Evolutionary conservation across 2,113 vertebrate genomes (phyloP).

Genomic region (Spheniscus mendiculus): DNA sequence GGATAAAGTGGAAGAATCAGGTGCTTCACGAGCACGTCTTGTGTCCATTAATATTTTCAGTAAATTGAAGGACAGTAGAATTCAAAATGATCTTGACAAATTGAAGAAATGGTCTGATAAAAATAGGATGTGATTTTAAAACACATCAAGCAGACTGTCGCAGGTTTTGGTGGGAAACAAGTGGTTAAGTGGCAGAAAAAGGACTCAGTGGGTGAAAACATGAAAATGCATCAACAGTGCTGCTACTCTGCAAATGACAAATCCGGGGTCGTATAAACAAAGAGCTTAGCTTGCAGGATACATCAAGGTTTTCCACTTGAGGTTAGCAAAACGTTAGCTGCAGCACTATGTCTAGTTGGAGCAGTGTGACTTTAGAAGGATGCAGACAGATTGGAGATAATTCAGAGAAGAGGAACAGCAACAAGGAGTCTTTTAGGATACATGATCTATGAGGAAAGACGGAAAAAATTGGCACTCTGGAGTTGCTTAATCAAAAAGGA

Average conservation of each 20-base stretch:
- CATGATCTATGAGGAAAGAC: background rate
- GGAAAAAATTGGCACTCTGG: background rate
- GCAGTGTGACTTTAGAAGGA: background rate
- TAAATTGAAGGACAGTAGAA: background rate
- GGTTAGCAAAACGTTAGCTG: background rate
- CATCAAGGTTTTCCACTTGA: background rate
- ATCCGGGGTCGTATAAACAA: background rate
- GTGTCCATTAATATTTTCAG: background rate
- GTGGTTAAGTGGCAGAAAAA: background rate
- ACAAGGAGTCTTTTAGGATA: background rate
- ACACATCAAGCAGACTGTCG: background rate
- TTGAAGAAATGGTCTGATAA: background rate
- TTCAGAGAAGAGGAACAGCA: background rate
- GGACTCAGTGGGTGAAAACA: background rate
- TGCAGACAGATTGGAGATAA: background rate
- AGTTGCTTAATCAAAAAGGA: background rate
- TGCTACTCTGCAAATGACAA: background rate
- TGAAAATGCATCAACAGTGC: background rate
- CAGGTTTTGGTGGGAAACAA: background rate
- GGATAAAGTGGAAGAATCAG: background rate
- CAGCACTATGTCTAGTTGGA: background rate
- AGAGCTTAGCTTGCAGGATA: background rate
- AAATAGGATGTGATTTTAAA: background rate
- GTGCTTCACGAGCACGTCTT: background rate
- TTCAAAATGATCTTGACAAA: background rate